Evolutionary conservation across 2,888 invertebrate species (phyloP).

Genomic region (Acrobasis suavella): DNA sequence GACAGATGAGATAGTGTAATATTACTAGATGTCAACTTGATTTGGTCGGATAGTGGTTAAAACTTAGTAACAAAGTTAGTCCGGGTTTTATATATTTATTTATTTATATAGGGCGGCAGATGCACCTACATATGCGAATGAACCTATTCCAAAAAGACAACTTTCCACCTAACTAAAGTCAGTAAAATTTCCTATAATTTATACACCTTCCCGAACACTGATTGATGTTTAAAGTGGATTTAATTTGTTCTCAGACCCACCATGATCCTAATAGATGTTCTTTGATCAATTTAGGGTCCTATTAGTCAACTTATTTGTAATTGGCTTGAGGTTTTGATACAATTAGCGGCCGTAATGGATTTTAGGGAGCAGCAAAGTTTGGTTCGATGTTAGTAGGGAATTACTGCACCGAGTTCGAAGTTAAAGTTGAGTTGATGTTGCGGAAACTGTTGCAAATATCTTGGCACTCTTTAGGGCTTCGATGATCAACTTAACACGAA

Average conservation of each 20-base stretch:
- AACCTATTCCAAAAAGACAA: too few species aligned
- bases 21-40: too few species aligned
- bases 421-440: background rate
- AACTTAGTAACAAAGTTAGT: too few species aligned
- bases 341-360: constrained; percentile 21
- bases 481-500: too few species aligned
- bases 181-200: background rate
- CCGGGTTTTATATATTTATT: too few species aligned
- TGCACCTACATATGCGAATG: too few species aligned
- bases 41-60: too few species aligned
- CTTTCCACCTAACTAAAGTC: too few species aligned
- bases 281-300: constrained; percentile 12
- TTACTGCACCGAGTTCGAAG: constrained; percentile 1
- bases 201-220: background rate
- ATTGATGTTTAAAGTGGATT: constrained; percentile 4
- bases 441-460: background rate
- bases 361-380: background rate
- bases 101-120: too few species aligned
- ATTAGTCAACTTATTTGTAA: constrained; percentile 19
- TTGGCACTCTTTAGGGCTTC: background rate
- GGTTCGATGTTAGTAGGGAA: background rate
- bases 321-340: constrained; percentile 18
- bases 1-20: too few species aligned
- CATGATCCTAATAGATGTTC: constrained; percentile 7
- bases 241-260: constrained; percentile 2